Evolutionary conservation across 2,888 invertebrate species (phyloP).

Genomic region (Scrobipalpa costella): DNA sequence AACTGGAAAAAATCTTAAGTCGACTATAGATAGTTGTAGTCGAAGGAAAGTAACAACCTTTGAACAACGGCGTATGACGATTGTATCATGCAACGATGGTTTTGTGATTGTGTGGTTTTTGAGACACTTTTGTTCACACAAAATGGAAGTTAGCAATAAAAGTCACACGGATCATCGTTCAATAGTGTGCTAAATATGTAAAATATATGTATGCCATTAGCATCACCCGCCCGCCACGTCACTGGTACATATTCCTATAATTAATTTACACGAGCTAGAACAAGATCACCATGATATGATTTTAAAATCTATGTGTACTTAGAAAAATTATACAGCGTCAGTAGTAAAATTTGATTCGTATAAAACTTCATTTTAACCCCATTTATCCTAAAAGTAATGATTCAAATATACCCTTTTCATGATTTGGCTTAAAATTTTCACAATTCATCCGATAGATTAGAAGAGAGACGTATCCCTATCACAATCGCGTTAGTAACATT

Average conservation of each 20-base stretch:
- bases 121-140: too few species aligned
- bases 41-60: neutral
- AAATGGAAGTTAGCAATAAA: neutral
- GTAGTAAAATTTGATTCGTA: slow-evolving; percentile 74
- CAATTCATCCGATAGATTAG: slow-evolving; percentile 66
- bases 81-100: too few species aligned
- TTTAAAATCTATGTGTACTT: slow-evolving; percentile 72
- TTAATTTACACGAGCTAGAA: slow-evolving; percentile 61
- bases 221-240: neutral
- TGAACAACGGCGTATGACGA: neutral
- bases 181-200: neutral
- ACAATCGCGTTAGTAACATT: slow-evolving; percentile 70
- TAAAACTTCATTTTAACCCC: slow-evolving; percentile 72
- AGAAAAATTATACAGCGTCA: slow-evolving; percentile 70
- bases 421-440: slow-evolving; percentile 73
- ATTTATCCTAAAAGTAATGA: slow-evolving; percentile 75
- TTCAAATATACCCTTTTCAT: slow-evolving; percentile 76
- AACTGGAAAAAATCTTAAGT: neutral
- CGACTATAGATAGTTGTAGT: neutral
- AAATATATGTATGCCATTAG: neutral
- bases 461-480: slow-evolving; percentile 72
- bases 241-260: slow-evolving; percentile 39
- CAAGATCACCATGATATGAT: slow-evolving; percentile 71
- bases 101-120: too few species aligned
- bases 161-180: neutral